Evolutionary conservation across 2,888 invertebrate genomes (phyloP), one percentile per base, ranked within the genome.

Genomic region (Brassicogethes aeneus): DNA sequence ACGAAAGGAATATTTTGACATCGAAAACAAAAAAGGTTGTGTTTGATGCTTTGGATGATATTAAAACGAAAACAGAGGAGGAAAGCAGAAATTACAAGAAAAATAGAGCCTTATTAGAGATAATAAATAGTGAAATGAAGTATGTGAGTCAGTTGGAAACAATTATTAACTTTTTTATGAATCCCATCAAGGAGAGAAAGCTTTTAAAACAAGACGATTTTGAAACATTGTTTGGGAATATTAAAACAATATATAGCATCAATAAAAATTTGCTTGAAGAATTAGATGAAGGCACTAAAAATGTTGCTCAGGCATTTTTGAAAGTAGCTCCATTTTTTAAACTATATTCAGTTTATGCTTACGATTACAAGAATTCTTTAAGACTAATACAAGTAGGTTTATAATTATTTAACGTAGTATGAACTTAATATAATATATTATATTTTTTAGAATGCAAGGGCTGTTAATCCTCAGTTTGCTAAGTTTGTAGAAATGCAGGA

Each of bases 311-410:
- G 37, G 80, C 83, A 1, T 85, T 87, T 61, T 70, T 75, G 1
- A 79, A 77, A 57, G 72, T 86, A 45, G 84, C 82, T 1, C 86
- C 86, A 2, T 86, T 80, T 60, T 78, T 87, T 39, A 87, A 86
- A 63, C 62, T 85, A 13, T 87, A 87, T 59, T 83, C 85, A 1
- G 77, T 80, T 0, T 86, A 86, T 61, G 85, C 85, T 0, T 83
- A 80, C 45, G 82, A 81, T 53, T 85, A 82, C 58, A 79, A 79
- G 48, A 74, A 75, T 44, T 75, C 79, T 1, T 61, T 83, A 36
- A 65, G 71, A 30, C 64, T 79, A 30, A 58, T 85, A 17, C 79
- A 79, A 70, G 80, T 80, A 66, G 52, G 52, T 44, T n/a, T 34
- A 23, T 10, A 23, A 23, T 10, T 7, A 23, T 23, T 23, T 23